phyloP scores from a whole-genome alignment of 2,797 vertebrate species.

The Falco columbarius region DNA sequence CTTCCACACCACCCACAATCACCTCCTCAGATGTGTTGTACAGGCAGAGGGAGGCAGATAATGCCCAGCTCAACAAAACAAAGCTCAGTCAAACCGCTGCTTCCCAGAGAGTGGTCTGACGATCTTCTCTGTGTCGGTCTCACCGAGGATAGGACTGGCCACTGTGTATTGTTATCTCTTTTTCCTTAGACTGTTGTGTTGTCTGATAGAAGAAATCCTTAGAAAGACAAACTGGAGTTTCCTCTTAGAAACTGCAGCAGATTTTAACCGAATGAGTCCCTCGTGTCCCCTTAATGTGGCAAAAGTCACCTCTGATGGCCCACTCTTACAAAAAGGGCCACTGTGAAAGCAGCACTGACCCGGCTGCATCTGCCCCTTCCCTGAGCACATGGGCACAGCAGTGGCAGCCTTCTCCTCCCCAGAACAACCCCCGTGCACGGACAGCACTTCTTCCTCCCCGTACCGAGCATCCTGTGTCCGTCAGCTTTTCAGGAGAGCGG shows the following conservation, averaged over 20 bases:
- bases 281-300: background rate
- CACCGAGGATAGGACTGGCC: background rate
- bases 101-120: background rate
- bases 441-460: background rate
- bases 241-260: background rate
- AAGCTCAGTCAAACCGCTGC: background rate
- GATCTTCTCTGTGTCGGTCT: background rate
- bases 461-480: fast-evolving
- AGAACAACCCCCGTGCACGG: background rate
- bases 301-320: background rate
- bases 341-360: background rate
- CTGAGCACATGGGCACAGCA: fast-evolving
- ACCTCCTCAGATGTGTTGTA: background rate
- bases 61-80: background rate
- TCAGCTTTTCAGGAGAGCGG: too few species aligned
- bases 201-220: background rate
- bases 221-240: background rate
- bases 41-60: fast-evolving
- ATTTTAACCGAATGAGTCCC: background rate
- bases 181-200: background rate
- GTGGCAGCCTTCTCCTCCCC: background rate
- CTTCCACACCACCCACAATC: background rate
- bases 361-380: background rate
- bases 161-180: background rate
- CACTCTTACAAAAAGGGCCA: background rate